Evolutionary conservation across 2,797 vertebrate genomes (phyloP), one percentile per base, ranked within the genome.

Genomic region (Catharus ustulatus): DNA sequence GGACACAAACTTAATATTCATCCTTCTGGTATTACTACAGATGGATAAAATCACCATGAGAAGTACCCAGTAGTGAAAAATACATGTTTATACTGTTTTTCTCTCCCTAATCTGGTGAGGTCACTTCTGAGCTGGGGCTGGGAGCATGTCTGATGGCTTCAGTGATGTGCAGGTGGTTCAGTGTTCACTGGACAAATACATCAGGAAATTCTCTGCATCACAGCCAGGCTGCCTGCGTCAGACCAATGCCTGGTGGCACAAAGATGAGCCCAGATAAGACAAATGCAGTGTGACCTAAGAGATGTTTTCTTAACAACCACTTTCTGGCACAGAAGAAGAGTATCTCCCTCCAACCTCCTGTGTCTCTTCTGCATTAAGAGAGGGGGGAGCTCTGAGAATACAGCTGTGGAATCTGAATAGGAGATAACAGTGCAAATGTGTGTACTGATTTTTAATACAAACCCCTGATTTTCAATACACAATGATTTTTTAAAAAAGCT

Each of bases 21-120:
- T 77, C 38, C 27, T 80, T 84, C 78, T 81, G 66, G 11, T 93
- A 16, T 79, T 46, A 27, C 29, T 76, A 6, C 9, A 80, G 69
- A 22, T 78, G 19, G 62, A 24, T 84, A 81, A 84, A 88, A 61
- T 72, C 66, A 68, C 38, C 22, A 43, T 4, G 11, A 85, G 55
- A 83, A 23, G n/a, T 67, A 49, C 24, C 11, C 26, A 49, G 19
- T n/a, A 77, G 29, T 85, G 57, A 67, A 63, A 89, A 90, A 80
- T 49, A 57, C 8, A 4, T 23, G 13, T 57, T 92, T 62, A 18
- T 57, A 14, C 48, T 57, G 9, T 4, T 58, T 78, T 55, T 55
- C 6, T 73, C 24, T 34, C 8, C 18, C 81, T 42, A 27, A 0
- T 24, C 14, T 0, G 0, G 22, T 26, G 43, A 51, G 26, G 54